Conservation (phyloP, 2,113 vertebrate genomes). For the Pluvianellus socialis region DNA sequence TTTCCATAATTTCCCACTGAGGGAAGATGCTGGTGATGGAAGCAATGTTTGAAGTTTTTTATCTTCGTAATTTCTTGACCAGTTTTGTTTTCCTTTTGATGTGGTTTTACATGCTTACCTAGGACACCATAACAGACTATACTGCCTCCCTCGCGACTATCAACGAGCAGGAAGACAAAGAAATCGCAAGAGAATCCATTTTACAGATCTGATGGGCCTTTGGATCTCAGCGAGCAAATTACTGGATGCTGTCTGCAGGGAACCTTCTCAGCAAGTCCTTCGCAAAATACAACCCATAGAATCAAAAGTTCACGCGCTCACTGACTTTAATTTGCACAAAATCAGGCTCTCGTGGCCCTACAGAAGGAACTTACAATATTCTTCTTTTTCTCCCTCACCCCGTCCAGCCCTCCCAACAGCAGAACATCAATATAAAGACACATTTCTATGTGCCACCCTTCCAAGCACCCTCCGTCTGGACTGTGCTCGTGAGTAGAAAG, state of each 20-base stretch:
- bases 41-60: too few relatives aligned
- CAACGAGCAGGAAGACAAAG: not conserved
- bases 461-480: not conserved
- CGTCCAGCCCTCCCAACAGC: not conserved
- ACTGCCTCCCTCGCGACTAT: not conserved
- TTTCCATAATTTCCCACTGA: too few relatives aligned
- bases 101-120: accelerated
- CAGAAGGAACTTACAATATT: not conserved
- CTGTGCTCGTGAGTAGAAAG: accelerated
- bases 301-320: not conserved
- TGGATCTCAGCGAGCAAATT: not conserved
- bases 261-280: not conserved
- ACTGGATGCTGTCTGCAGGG: not conserved
- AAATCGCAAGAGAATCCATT: not conserved
- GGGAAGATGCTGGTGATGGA: too few relatives aligned
- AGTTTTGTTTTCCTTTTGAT: not conserved
- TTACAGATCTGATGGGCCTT: not conserved
- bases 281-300: not conserved
- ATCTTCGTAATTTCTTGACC: not conserved
- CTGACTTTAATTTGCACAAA: not conserved
- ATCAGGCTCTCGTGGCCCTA: not conserved
- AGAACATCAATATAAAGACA: not conserved
- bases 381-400: not conserved
- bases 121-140: not conserved
- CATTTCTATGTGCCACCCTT: not conserved